Evolutionary conservation across 2,113 vertebrate genomes (phyloP).

Genomic region (Arenaria interpres): DNA sequence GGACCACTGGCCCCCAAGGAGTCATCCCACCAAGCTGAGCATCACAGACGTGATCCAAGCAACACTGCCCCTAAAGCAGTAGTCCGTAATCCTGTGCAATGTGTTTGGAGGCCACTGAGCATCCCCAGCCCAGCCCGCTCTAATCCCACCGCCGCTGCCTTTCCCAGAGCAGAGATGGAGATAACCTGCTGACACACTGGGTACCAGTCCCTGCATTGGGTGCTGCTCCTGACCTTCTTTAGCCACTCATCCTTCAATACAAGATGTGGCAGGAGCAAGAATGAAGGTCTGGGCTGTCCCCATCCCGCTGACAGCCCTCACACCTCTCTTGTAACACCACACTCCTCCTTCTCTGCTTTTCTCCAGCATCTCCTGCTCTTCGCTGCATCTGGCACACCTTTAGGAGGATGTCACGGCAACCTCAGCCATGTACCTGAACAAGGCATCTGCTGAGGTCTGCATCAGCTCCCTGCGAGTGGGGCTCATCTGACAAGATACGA

Average conservation of each 20-base stretch:
- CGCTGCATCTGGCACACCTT: not conserved
- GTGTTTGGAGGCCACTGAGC: fast-evolving
- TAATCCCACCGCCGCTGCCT: not conserved
- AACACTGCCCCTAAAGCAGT: not conserved
- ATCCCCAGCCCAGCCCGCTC: not conserved
- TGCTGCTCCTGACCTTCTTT: not conserved
- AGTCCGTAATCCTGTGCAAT: not conserved
- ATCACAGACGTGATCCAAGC: not conserved
- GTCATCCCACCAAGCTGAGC: not conserved
- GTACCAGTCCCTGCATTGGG: not conserved
- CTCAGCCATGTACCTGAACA: not conserved
- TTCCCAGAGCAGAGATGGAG: not conserved
- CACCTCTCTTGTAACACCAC: not conserved
- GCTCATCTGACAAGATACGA: fast-evolving
- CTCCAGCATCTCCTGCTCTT: not conserved
- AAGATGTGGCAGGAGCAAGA: not conserved
- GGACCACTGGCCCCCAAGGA: not conserved
- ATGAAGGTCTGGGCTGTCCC: not conserved
- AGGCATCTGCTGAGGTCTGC: not conserved
- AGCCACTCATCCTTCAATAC: not conserved
- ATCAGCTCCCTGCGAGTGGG: fast-evolving
- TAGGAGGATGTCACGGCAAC: not conserved
- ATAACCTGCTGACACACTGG: not conserved
- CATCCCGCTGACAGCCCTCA: not conserved
- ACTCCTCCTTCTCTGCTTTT: not conserved